Conservation (phyloP, 2,888 invertebrate genomes). For the Germaria angustata region DNA sequence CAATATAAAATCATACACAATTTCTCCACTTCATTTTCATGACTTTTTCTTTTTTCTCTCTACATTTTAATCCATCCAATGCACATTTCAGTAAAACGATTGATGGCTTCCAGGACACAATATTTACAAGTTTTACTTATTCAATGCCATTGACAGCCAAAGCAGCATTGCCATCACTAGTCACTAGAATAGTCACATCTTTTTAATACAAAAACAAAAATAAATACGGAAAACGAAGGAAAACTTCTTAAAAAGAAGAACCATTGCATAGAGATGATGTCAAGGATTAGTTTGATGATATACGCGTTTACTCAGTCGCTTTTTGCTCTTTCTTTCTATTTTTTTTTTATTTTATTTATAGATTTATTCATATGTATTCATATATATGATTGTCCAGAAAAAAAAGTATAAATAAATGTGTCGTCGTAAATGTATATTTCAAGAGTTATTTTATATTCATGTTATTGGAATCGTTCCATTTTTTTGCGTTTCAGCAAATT, state of each 20-base stretch:
- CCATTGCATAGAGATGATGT: conserved; percentile 59
- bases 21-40: conserved; percentile 72
- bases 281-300: conserved; percentile 77
- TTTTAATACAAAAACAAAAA: conserved; percentile 37
- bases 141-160: conserved; percentile 61
- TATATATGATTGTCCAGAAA: conserved; percentile 13
- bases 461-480: conserved; percentile 10
- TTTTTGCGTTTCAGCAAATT: not conserved
- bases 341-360: conserved; percentile 47
- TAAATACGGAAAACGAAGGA: conserved; percentile 22
- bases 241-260: conserved; percentile 11
- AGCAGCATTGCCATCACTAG: conserved; percentile 54
- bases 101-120: conserved; percentile 78
- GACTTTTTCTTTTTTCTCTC: conserved; percentile 73
- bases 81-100: conserved; percentile 79
- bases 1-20: conserved; percentile 34
- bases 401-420: conserved; percentile 9
- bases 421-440: conserved; percentile 7
- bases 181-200: conserved; percentile 57
- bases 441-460: conserved; percentile 32
- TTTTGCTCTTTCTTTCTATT: conserved; percentile 15
- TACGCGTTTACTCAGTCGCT: conserved; percentile 72
- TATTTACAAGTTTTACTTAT: conserved; percentile 76
- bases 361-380: conserved; percentile 49
- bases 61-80: conserved; percentile 70